Base-by-base conservation (phyloP, 2,797 vertebrate genomes). In the Chelidonichthys spinosus region DNA sequence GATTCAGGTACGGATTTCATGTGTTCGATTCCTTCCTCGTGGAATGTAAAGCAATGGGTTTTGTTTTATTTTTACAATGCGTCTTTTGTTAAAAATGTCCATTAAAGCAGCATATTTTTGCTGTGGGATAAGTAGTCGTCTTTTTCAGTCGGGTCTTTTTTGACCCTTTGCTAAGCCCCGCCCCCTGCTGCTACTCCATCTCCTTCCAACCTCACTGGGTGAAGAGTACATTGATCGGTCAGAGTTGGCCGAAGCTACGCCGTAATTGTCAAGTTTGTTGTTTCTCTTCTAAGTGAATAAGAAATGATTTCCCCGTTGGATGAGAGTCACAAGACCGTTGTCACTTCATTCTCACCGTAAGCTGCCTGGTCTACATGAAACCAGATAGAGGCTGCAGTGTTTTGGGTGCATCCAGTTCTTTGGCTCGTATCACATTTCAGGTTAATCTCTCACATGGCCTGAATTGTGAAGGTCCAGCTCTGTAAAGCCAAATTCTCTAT, bases 1-100 rank as follows among this genome's bases (percentile, higher is more conserved):
- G 64, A 98, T 99, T 81, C 95, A 99, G 97, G 98, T 99, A 87
- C 0, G n/a, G 4, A 46, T 9, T 52, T 15, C 2, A n/a, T 8
- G 3, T 13, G 6, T 33, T 15, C 9, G 35, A 6, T 46, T 32
- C 25, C 25, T 25, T 33, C 11, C 0, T 9, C 0, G 43, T 37
- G 4, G 11, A 4, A 13, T 13, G 15, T 32, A 3, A 17, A 15
- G 35, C 32, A 6, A 7, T 7, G 13, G 32, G 32, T 15, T 8
- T 35, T 15, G 1, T 7, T 54, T n/a, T 44, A 8, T 13, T 8
- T 15, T 9, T 7, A 5, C 2, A 46, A 15, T 15, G 44, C 44
- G 17, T 44, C 13, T 47, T 47, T n/a, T 49, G 47, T 18, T 18
- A 10, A 47, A 47, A 25, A 25, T 25, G 25, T 25, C 25, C 25